A percentile compares a stretch with the other conserved stretches of the same genome.
These are phyloP conservation scores for Melanitta fusca DNA, from an alignment of 2,797 vertebrate genomes.

Conservation along the genomic window DNA sequence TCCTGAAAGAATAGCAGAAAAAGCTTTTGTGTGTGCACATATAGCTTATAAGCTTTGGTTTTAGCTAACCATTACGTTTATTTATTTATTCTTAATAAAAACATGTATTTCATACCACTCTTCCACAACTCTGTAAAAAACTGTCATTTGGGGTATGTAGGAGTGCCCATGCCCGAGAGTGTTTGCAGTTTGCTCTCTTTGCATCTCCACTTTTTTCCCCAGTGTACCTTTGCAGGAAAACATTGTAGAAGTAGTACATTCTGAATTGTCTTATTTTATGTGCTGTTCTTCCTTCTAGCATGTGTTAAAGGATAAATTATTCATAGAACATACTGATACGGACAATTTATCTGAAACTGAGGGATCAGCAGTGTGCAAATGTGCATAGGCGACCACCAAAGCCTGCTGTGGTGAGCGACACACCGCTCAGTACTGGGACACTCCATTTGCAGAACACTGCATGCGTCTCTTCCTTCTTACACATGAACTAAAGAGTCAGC, in stretches of 20 bases:
- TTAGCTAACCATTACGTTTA: neutral
- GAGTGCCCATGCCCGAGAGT: neutral
- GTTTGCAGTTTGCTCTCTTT: neutral
- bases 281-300: neutral
- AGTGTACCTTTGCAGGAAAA: neutral
- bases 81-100: neutral
- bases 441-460: neutral
- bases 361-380: neutral
- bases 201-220: neutral
- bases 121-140: neutral
- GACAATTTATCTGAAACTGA: neutral
- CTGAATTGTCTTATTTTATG: neutral
- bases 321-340: neutral
- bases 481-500: neutral
- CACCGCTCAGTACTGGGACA: neutral
- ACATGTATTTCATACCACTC: neutral
- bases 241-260: neutral
- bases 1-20: neutral
- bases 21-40: neutral
- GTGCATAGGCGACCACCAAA: neutral
- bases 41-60: neutral
- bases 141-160: neutral
- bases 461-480: fast-evolving
- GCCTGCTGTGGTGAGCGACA: fast-evolving
- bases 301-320: neutral